A percentile compares a stretch with the other conserved stretches of the same genome.
Conservation (phyloP, 2,113 vertebrate genomes). For the Chelonoidis abingdonii region DNA sequence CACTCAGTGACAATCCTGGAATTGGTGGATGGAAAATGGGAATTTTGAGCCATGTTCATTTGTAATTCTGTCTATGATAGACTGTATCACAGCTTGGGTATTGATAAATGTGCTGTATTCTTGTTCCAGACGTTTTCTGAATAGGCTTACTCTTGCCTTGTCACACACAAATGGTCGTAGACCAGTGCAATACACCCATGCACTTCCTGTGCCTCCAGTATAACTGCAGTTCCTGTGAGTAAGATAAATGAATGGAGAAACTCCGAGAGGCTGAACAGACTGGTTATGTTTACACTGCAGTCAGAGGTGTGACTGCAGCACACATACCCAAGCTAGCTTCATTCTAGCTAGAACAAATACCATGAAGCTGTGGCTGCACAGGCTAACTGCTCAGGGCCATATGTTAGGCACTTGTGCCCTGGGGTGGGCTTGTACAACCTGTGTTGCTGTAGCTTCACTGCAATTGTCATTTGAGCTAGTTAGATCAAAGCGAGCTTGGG, state of each 20-base stretch:
- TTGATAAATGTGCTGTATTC: background rate
- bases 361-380: too few relatives aligned
- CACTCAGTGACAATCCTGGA: background rate
- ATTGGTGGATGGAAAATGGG: background rate
- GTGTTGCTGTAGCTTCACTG: too few relatives aligned
- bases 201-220: slow-evolving; percentile 37
- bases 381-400: too few relatives aligned
- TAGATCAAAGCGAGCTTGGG: too few relatives aligned
- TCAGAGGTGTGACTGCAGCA: too few relatives aligned
- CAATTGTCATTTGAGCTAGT: too few relatives aligned
- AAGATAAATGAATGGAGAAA: background rate
- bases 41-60: background rate
- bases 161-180: background rate
- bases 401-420: too few relatives aligned
- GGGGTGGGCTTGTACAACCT: too few relatives aligned
- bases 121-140: background rate
- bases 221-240: background rate
- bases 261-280: slow-evolving; percentile 44
- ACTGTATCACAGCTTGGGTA: background rate
- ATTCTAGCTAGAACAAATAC: too few relatives aligned
- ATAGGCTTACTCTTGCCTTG: slow-evolving; percentile 4
- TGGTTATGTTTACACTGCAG: background rate
- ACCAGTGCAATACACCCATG: background rate
- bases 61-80: background rate
- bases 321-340: too few relatives aligned